phyloP scores from a whole-genome alignment of 1,140 invertebrate genomes.

The Rhopalosiphum padi region DNA sequence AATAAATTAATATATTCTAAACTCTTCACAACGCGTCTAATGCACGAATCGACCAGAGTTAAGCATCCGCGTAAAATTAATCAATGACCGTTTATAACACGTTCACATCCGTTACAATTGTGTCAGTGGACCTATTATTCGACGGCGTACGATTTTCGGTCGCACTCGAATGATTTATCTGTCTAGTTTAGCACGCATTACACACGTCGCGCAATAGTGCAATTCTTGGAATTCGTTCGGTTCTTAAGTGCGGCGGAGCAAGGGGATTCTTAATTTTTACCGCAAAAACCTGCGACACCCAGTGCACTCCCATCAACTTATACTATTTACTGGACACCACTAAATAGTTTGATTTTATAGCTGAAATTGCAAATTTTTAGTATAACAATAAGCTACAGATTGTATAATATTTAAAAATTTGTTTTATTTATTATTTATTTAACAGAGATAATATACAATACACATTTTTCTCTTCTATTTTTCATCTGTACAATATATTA shows the following conservation, averaged over 20 bases:
- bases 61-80: conserved; percentile 29
- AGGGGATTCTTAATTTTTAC: background rate
- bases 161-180: background rate
- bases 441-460: background rate
- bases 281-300: background rate
- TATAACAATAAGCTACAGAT: background rate
- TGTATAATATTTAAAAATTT: background rate
- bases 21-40: background rate
- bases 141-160: background rate
- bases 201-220: background rate
- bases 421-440: background rate
- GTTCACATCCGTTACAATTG: conserved; percentile 33
- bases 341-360: too few species aligned
- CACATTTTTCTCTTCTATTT: background rate
- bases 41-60: background rate
- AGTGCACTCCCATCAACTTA: background rate
- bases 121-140: conserved; percentile 35
- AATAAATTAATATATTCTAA: background rate
- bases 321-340: background rate
- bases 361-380: background rate
- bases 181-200: background rate
- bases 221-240: background rate
- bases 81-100: conserved; percentile 7
- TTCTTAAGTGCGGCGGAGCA: background rate
- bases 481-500: background rate